Evolutionary conservation across 2,113 vertebrate species (phyloP).

Genomic region (Aspidoscelis tigris): DNA sequence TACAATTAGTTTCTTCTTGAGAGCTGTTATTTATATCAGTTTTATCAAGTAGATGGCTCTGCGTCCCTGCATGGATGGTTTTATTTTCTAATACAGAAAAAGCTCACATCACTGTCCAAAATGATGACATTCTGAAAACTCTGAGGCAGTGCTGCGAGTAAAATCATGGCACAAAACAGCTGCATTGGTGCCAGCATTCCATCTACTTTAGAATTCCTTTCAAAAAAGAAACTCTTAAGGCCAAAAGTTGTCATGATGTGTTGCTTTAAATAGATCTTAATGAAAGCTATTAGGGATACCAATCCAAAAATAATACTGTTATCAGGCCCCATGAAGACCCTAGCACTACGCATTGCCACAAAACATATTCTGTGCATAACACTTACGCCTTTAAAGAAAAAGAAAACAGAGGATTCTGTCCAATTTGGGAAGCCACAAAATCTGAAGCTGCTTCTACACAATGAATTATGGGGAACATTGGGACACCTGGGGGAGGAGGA

Average conservation of each 20-base stretch:
- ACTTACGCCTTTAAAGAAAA: slow-evolving; percentile 30
- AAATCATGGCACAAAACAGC: slow-evolving; percentile 27
- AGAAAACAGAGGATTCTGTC: slow-evolving; percentile 30
- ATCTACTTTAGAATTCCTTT: slow-evolving; percentile 51
- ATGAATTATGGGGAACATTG: not conserved
- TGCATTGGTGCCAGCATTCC: slow-evolving; percentile 48
- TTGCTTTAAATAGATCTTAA: slow-evolving; percentile 63
- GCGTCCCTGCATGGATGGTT: slow-evolving; percentile 34
- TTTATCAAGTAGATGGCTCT: slow-evolving; percentile 21
- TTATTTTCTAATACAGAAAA: slow-evolving; percentile 46
- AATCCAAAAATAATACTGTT: slow-evolving; percentile 62
- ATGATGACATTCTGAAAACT: slow-evolving; percentile 39
- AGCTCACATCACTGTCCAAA: slow-evolving; percentile 33
- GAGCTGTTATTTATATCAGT: slow-evolving; percentile 1
- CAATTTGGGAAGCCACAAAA: slow-evolving; percentile 38
- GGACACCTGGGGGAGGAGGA: too few relatives aligned
- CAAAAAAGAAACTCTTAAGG: slow-evolving; percentile 50
- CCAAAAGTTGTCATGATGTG: slow-evolving; percentile 50
- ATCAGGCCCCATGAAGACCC: slow-evolving; percentile 52
- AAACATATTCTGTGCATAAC: slow-evolving; percentile 26
- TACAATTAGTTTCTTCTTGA: slow-evolving; percentile 16
- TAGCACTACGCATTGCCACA: slow-evolving; percentile 33
- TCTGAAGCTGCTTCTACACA: not conserved
- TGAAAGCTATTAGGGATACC: slow-evolving; percentile 59
- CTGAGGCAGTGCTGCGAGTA: slow-evolving; percentile 26